Evolutionary conservation across 2,888 invertebrate species (phyloP), one percentile per base, ranked within the genome.

Genomic region (Drosophila acutilabella): DNA sequence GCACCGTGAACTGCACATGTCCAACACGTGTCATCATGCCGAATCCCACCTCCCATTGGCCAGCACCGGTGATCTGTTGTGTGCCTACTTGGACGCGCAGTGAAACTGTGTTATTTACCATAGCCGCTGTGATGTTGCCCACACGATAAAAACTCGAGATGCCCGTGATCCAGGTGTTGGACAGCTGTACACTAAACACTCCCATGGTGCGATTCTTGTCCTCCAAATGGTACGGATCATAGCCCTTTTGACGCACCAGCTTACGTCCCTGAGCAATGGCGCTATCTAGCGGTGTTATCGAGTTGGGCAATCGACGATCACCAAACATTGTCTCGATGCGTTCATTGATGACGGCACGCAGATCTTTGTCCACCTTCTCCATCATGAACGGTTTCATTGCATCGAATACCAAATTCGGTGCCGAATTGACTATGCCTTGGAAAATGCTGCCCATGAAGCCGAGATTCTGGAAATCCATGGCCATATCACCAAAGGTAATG

Each of bases 381-480:
- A 97, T 92, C 74, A 98, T 95, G 78, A 96, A 96, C 0, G 97
- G 97, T 90, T 98, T 97, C 84, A 98, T 96, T 10, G 96, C 96
- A 90, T 97, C 97, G 82, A 98, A 97, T 2, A 98, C 94, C 71
- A 97, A 94, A 13, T 94, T 94, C 0, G 97, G 97, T 0, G 97
- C 94, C 0, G 96, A 95, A 91, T 97, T 98, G 47, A 98, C 94
- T 50, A 97, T 93, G 0, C 96, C 94, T 91, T 96, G 95, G 72
- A 94, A 94, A 73, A 94, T 92, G 44, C 94, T 94, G 0, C 96
- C 96, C 68, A 97, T 93, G 77, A 97, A 94, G 5, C 97, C 92
- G 0, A 97, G 93, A 89, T 97, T 96, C 91, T 97, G 94, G 86
- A 98, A 97, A 87, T 97, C 95, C 93, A 97, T 95, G 8, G 95